Conservation (phyloP, 1,140 invertebrate species). For the Pollicipes pollicipes region DNA sequence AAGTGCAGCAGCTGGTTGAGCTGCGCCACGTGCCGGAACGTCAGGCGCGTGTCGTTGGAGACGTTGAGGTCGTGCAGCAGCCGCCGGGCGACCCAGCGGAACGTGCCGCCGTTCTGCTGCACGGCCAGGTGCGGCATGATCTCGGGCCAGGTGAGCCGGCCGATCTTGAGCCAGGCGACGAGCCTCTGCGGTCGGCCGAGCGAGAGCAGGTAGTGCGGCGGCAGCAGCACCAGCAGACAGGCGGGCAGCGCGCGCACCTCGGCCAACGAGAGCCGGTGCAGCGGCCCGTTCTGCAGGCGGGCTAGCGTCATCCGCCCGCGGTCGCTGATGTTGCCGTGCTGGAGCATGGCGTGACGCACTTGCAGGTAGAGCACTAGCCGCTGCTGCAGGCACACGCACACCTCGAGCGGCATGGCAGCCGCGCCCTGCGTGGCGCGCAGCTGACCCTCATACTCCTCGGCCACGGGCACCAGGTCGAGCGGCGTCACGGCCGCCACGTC, state of each 20-base stretch:
- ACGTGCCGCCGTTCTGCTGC: neutral
- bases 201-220: neutral
- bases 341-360: neutral
- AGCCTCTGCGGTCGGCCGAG: neutral
- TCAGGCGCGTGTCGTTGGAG: neutral
- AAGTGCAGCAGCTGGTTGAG: constrained; percentile 4
- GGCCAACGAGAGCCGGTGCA: neutral
- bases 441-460: neutral
- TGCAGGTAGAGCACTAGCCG: neutral
- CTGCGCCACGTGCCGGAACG: neutral
- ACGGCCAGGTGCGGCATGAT: neutral
- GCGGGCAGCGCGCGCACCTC: neutral
- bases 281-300: neutral
- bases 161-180: neutral
- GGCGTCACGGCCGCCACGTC: neutral
- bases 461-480: neutral
- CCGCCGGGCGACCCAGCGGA: neutral
- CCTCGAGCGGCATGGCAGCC: neutral
- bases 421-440: neutral
- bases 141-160: neutral
- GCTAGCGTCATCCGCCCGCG: neutral
- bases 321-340: neutral
- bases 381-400: constrained; percentile 3
- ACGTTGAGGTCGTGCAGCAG: neutral
- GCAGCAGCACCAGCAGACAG: neutral